phyloP scores from a whole-genome alignment of 30 jellyfish, hydroid and myxozoan genomes.

The Aurelia aurita complex sp. Pacific region DNA sequence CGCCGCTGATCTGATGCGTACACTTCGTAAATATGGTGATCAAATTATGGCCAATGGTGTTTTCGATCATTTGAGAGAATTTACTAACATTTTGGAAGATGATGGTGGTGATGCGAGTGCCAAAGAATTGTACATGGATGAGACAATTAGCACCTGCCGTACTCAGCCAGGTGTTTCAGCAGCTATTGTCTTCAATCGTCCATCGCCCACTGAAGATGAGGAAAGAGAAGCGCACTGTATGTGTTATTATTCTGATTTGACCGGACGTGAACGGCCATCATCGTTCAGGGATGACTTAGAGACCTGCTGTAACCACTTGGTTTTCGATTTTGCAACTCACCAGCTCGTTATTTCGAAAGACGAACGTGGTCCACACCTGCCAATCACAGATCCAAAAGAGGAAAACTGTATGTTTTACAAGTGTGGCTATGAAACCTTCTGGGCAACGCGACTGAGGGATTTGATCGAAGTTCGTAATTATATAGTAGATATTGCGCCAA shows the following conservation, averaged over 20 bases:
- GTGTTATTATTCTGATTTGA: constrained; percentile 44
- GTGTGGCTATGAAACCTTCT: too few relatives aligned
- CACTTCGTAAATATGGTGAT: too few relatives aligned
- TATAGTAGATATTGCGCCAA: constrained; percentile 37
- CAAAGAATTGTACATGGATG: too few relatives aligned
- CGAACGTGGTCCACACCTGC: not conserved
- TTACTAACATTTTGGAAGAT: too few relatives aligned
- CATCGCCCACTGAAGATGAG: not conserved
- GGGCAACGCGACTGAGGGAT: not conserved
- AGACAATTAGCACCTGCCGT: not conserved
- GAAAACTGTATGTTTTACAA: not conserved
- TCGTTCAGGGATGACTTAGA: not conserved
- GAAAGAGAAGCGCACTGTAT: constrained; percentile 18
- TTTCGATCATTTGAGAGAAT: too few relatives aligned
- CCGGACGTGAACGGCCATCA: not conserved
- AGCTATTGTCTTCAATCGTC: constrained; percentile 10
- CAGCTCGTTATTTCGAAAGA: constrained; percentile 9
- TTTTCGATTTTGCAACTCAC: constrained; percentile 47
- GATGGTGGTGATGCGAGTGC: not conserved
- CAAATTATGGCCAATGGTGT: too few relatives aligned
- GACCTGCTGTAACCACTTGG: constrained; percentile 49
- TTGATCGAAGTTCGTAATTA: not conserved
- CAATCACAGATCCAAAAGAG: not conserved
- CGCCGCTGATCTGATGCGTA: too few relatives aligned
- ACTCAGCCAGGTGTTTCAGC: constrained; percentile 41